A percentile compares a stretch with the other conserved stretches of the same genome.
Evolutionary conservation across 1,140 invertebrate species (phyloP).

Genomic region (Caerostris darwini): DNA sequence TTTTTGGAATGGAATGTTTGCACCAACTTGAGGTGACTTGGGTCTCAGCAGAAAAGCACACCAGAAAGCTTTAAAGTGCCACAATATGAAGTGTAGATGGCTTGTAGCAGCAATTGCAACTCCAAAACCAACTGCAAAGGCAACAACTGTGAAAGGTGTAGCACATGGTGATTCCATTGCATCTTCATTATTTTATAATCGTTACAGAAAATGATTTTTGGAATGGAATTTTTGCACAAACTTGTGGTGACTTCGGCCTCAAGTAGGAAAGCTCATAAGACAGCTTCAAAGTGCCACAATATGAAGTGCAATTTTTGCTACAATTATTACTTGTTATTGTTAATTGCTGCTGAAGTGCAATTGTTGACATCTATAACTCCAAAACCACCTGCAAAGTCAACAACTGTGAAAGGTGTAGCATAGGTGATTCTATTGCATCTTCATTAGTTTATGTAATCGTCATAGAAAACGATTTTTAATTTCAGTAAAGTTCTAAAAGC

Average conservation of each 20-base stretch:
- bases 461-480: too few species aligned
- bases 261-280: too few species aligned
- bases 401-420: slow-evolving; percentile 47
- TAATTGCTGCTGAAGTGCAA: too few species aligned
- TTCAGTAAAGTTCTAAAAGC: too few species aligned
- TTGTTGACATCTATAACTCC: slow-evolving; percentile 10
- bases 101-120: neutral
- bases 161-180: slow-evolving; percentile 49
- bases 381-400: neutral
- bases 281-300: slow-evolving; percentile 79
- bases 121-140: neutral
- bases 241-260: too few species aligned
- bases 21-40: slow-evolving; percentile 80
- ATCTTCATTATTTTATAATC: neutral
- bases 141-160: slow-evolving; percentile 51
- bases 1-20: slow-evolving; percentile 79
- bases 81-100: slow-evolving; percentile 79
- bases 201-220: too few species aligned
- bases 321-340: neutral
- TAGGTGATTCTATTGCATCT: slow-evolving; percentile 21
- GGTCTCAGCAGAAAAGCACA: slow-evolving; percentile 78
- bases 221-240: too few species aligned
- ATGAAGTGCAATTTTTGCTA: slow-evolving; percentile 77
- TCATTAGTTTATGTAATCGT: neutral
- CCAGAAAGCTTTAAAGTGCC: slow-evolving; percentile 79